Evolutionary conservation across 2,888 invertebrate genomes (phyloP).

Genomic region (Andrena marginata): DNA sequence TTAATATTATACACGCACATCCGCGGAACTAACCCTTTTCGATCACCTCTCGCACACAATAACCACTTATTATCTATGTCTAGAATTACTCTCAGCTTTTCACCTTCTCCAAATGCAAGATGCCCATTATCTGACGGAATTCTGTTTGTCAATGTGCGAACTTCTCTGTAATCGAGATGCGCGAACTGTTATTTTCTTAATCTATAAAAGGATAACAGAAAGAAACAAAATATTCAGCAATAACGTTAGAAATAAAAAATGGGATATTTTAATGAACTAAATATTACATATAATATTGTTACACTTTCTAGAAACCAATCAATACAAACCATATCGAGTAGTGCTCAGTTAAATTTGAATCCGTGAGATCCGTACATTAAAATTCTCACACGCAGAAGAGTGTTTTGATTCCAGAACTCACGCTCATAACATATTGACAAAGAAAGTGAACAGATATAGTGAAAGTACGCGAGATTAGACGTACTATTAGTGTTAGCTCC

Average conservation of each 20-base stretch:
- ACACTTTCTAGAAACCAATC: too few species aligned
- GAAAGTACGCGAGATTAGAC: too few species aligned
- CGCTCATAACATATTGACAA: too few species aligned
- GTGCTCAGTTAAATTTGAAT: too few species aligned
- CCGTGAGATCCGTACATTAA: too few species aligned
- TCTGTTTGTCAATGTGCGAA: slow-evolving; percentile 91
- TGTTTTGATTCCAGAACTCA: too few species aligned
- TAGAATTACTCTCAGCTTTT: slow-evolving; percentile 90
- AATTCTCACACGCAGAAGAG: too few species aligned
- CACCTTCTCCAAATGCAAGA: slow-evolving; percentile 92
- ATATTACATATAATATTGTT: slow-evolving; percentile 11
- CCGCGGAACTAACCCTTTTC: slow-evolving; percentile 91
- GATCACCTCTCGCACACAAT: slow-evolving; percentile 91
- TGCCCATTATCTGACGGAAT: slow-evolving; percentile 92
- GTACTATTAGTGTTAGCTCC: too few species aligned
- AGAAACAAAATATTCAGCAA: slow-evolving; percentile 61
- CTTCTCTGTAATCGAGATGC: slow-evolving; percentile 86
- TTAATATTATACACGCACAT: slow-evolving; percentile 87
- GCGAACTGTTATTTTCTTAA: slow-evolving; percentile 63
- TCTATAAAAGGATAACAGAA: slow-evolving; percentile 65
- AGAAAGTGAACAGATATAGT: too few species aligned
- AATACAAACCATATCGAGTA: too few species aligned
- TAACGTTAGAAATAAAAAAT: slow-evolving; percentile 40
- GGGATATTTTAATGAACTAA: background rate
- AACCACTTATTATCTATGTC: slow-evolving; percentile 92